Conservation (phyloP, 2,113 vertebrate species). For the Motacilla tschutschensis region DNA sequence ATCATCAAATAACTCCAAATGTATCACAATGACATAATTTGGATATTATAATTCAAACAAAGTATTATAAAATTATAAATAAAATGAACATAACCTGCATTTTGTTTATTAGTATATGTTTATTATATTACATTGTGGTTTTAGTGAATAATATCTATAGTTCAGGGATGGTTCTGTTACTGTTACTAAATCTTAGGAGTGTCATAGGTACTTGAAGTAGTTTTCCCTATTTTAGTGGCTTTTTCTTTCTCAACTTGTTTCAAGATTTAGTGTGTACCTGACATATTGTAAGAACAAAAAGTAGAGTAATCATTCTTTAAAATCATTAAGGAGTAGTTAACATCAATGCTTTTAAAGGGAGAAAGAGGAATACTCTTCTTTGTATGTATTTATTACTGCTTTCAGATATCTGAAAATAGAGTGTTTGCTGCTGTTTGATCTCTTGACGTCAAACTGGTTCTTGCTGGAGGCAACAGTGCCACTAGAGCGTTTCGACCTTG, state of each 20-base stretch:
- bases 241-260: background rate
- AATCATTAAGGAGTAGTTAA: background rate
- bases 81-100: background rate
- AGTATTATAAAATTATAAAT: background rate
- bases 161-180: background rate
- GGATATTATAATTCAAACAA: background rate
- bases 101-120: background rate
- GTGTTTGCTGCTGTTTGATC: slow-evolving; percentile 38
- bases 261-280: background rate
- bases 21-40: background rate
- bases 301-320: background rate
- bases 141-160: background rate
- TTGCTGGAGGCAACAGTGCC: slow-evolving; percentile 56
- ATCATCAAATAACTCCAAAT: background rate
- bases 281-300: background rate
- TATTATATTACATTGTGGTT: background rate
- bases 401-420: slow-evolving; percentile 38
- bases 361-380: background rate
- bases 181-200: background rate
- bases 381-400: background rate
- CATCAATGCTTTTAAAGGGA: background rate
- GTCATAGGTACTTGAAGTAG: background rate
- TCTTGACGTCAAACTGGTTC: slow-evolving; percentile 50
- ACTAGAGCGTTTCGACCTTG: slow-evolving; percentile 5
- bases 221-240: background rate